Base-by-base conservation (phyloP, 2,888 invertebrate genomes). In the Leucophenga montana region DNA sequence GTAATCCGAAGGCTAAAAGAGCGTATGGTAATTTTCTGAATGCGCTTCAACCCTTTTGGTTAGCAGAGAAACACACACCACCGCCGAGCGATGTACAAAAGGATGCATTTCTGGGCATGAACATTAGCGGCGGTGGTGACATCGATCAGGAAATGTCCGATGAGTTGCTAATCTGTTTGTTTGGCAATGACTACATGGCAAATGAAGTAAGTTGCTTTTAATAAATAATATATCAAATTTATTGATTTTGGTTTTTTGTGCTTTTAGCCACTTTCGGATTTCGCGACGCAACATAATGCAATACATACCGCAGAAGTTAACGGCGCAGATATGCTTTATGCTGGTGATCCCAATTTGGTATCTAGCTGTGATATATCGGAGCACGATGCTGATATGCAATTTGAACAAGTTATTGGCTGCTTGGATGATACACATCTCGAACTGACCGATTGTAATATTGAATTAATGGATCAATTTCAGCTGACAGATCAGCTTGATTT, bases 401-500 rank as follows among this genome's bases (percentile, higher is more conserved):
- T 77, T 9, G 57, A 69, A 48, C 62, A 59, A 14, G 67, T 66
- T 3, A 53, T 48, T 13, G 48, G 44, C 33, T 11, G 50, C 70
- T 18, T 62, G 16, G 44, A 61, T 11, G 64, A 44, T 13, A 78
- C 79, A n/a, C 82, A 82, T n/a, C 70, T 88, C 27, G 87, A 87
- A 67, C 67, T 88, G 4, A 84, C 84, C 8, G 88, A 88, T 67
- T 88, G 88, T 69, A 87, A 88, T 71, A 88, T 88, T 62, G 88
- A 88, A 70, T 75, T 88, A 8, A 88, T 88, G 87, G 88, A 88
- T 76, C 85, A 88, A 70, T 87, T 86, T 68, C 85, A 88, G 61
- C 70, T 86, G 33, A 88, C 87, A 1, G 83, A 88, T 75, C 87
- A 88, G 74, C 85, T 88, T 33, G 88, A 88, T 71, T 71, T 88